phyloP scores from a whole-genome alignment of 2,888 invertebrate species.

The Agelastica alni region DNA sequence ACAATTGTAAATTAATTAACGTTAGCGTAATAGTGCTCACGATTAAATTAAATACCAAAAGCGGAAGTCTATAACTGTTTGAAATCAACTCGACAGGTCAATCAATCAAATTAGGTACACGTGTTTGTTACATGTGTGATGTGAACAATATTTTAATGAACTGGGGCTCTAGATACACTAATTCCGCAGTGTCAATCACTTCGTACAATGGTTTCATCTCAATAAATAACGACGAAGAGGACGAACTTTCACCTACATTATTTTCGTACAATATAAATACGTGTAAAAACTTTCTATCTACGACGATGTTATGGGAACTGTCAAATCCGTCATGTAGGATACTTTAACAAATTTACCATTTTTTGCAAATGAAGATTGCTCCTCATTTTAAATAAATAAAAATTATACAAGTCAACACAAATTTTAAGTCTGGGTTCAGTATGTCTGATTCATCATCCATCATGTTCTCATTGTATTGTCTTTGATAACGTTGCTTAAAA shows the following conservation, averaged over 20 bases:
- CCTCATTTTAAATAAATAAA: no score
- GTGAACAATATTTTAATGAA: conserved; percentile 6
- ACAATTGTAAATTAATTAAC: not conserved
- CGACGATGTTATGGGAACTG: no score
- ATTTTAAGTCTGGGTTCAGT: no score
- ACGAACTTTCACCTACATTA: not conserved
- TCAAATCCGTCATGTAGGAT: no score
- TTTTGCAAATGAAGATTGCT: no score
- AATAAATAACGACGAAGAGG: conserved; percentile 1
- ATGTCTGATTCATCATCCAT: no score
- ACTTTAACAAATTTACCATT: no score
- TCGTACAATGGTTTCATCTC: not conserved
- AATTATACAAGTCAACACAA: no score
- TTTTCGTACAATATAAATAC: no score
- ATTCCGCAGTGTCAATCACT: conserved; percentile 2
- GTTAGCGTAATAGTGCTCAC: not conserved
- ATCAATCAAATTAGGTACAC: conserved; percentile 6
- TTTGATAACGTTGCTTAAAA: no score
- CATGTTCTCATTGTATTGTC: no score
- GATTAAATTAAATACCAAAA: conserved; percentile 6
- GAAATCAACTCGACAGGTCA: conserved; percentile 8
- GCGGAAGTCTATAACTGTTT: conserved; percentile 11
- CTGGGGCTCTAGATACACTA: not conserved
- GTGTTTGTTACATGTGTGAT: conserved; percentile 9
- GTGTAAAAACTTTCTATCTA: no score